Base-by-base conservation (phyloP, 2,888 invertebrate species). In the Cylindroiulus punctatus region DNA sequence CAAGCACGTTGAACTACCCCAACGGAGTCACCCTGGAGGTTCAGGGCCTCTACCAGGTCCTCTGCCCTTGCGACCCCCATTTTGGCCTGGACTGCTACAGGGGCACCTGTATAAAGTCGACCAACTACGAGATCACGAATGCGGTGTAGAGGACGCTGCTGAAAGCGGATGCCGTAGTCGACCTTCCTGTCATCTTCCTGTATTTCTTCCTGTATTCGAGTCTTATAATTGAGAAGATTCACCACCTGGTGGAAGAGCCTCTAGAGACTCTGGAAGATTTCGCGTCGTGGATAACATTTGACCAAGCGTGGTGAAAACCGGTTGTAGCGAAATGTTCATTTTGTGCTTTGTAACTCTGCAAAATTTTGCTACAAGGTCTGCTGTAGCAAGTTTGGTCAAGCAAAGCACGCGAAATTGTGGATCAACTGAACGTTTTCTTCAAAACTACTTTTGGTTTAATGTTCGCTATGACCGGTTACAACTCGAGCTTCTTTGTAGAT, bases 51-150 rank as follows among this genome's bases (percentile, higher is more conserved):
- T 40, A 86, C 44, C 76, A 42, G 1, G 19, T 86, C 1, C 42
- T 86, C 42, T 86, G 86, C 36, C 86, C 86, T 4, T 86, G 86
- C 44, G 81, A 84, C 22, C 4, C 81, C n/a, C 32, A 14, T 32
- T 19, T 22, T 36, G 86, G 22, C 22, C 42, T 84, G 26, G 12
- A 36, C 17, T 82, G 82, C 30, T 5, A 17, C 52, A 26, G 57
- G 42, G 84, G 83, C n/a, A 47, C 22, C 17, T 84, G 84, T 26
- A 52, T 30, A 14, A 22, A 2, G n/a, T 22, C n/a, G 42, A 36
- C 19, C 5, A 14, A 57, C 12, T 8, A 19, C 30, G 65, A 85
- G 52, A 52, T 52, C 52, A 52, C 52, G 19, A 52, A 52, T n/a
- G 52, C 52, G 7, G 52, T 52, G 52, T 52, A 52, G 52, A 7